These are phyloP conservation scores for Cuculus canorus DNA, from an alignment of 2,797 vertebrate genomes.

Conservation along the genomic window DNA sequence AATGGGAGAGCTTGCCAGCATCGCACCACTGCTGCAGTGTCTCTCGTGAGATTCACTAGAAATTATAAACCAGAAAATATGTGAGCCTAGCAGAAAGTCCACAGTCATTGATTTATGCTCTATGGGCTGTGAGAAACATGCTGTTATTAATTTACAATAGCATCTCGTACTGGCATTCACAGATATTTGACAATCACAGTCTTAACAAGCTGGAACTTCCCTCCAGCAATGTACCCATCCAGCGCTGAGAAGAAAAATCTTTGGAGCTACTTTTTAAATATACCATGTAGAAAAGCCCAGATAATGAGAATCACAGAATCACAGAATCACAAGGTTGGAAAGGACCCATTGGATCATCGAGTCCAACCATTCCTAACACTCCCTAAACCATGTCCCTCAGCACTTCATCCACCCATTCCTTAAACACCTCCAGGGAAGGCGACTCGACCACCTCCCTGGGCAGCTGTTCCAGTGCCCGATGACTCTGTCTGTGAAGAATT, in stretches of 20 bases:
- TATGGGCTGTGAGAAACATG: not conserved
- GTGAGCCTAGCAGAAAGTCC: not conserved
- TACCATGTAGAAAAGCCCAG: not conserved
- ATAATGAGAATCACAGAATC: not conserved
- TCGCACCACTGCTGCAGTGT: not conserved
- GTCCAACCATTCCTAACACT: no score
- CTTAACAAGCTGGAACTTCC: constrained; percentile 1
- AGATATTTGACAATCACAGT: not conserved
- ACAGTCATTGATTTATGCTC: not conserved
- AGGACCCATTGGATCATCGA: no score
- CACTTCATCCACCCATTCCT: no score
- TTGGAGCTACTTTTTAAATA: not conserved
- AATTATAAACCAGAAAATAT: not conserved
- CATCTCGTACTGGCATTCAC: not conserved
- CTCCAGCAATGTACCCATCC: not conserved
- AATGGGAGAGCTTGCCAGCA: not conserved
- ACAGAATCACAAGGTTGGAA: no score
- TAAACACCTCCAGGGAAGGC: no score
- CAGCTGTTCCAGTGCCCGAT: no score
- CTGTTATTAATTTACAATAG: constrained; percentile 2
- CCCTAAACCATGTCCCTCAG: no score
- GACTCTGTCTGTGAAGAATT: no score
- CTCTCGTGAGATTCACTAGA: not conserved
- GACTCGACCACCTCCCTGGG: no score
- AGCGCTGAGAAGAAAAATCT: not conserved